Evolutionary conservation across 2,797 vertebrate genomes (phyloP).

Genomic region (Caiman crocodilus): DNA sequence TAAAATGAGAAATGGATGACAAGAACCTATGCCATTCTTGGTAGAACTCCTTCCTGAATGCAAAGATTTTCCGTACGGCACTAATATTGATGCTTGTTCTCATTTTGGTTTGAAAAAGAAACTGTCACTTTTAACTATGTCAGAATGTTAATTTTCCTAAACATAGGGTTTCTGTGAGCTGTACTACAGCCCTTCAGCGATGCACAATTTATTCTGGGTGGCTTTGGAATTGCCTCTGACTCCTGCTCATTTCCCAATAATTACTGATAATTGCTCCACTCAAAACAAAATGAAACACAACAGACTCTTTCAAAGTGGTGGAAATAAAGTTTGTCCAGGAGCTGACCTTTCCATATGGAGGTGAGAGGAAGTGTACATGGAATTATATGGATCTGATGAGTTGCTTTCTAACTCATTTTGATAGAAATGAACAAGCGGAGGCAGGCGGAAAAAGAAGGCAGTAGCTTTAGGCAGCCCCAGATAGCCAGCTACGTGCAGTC

Average conservation of each 20-base stretch:
- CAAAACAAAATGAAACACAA: slow-evolving; percentile 80
- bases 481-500: slow-evolving; percentile 43
- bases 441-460: slow-evolving; percentile 54
- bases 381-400: slow-evolving; percentile 70
- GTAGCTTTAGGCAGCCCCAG: slow-evolving; percentile 34
- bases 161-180: slow-evolving; percentile 47
- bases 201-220: slow-evolving; percentile 80
- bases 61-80: slow-evolving; percentile 48
- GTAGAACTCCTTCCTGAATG: neutral
- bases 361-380: slow-evolving; percentile 80
- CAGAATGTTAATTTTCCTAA: slow-evolving; percentile 75
- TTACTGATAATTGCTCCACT: slow-evolving; percentile 82
- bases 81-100: slow-evolving; percentile 48
- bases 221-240: slow-evolving; percentile 79
- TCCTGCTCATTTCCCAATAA: slow-evolving; percentile 83
- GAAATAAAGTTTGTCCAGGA: slow-evolving; percentile 79
- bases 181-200: slow-evolving; percentile 68
- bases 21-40: neutral
- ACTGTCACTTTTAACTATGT: slow-evolving; percentile 78
- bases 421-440: slow-evolving; percentile 73
- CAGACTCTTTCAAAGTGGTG: slow-evolving; percentile 74
- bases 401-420: slow-evolving; percentile 75
- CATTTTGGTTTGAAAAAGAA: slow-evolving; percentile 64
- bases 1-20: neutral
- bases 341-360: slow-evolving; percentile 78